Base-by-base conservation (phyloP, 2,888 invertebrate species). In the Hypselothyrea guttata region DNA sequence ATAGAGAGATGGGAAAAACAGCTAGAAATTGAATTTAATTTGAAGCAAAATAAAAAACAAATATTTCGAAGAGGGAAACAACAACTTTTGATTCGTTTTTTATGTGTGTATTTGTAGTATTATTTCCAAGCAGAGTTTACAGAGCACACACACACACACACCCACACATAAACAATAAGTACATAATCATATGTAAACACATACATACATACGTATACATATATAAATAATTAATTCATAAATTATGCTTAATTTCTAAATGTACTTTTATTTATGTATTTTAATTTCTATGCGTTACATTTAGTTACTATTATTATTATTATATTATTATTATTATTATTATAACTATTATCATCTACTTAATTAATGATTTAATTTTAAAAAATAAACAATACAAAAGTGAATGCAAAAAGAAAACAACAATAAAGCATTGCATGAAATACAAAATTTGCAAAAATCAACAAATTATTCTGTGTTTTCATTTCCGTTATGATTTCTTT, bases 281-380 rank as follows among this genome's bases (percentile, higher is more conserved):
- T 69, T 76, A 77, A 83, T 85, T 84, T 75, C 74, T 81, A 81
- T 81, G 85, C 79, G 85, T 81, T 81, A 81, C 68, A 78, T 85
- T 86, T 79, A 78, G 83, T 79, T 82, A 77, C 86, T 86, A 86
- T 75, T 38, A 44, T 53, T 30, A 33, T 53, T 75, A 79, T 79
- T 83, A 86, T 87, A 74, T 74, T 73, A 75, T 66, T 71, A 74
- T 82, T 37, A 44, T 53, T 15, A 22, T 38, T 75, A 81, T 78
- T 84, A 86, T 87, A 85, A 86, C 71, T 74, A 22, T 22, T 22
- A 22, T 22, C 22, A 22, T 69, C 82, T 81, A 79, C 85, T 79
- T 86, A 86, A 84, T 81, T 86, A 84, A 84, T 64, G 84, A 81
- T 67, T 82, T 84, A 86, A 64, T 71, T 60, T 69, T 67, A 78